Evolutionary conservation across 2,888 invertebrate species (phyloP).

Genomic region (Spisula solida): DNA sequence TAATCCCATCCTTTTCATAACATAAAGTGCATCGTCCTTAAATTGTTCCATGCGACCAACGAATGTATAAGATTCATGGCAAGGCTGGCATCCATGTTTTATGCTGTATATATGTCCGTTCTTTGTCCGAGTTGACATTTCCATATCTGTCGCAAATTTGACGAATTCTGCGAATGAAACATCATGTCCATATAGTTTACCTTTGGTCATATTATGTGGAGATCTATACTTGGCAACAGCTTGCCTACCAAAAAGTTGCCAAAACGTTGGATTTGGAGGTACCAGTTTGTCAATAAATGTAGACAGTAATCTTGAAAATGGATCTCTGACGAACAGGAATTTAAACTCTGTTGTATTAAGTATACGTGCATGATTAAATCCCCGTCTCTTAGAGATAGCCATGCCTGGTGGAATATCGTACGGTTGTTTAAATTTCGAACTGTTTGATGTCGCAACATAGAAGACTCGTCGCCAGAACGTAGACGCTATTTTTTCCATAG

Average conservation of each 20-base stretch:
- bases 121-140: slow-evolving; percentile 9
- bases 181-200: slow-evolving; percentile 49
- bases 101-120: slow-evolving; percentile 59
- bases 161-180: slow-evolving; percentile 65
- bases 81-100: slow-evolving; percentile 47
- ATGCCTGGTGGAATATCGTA: slow-evolving; percentile 39
- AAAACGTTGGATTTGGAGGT: slow-evolving; percentile 61
- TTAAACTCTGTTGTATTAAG: slow-evolving; percentile 37
- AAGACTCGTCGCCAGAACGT: slow-evolving; percentile 60
- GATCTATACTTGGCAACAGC: slow-evolving; percentile 33
- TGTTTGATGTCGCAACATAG: slow-evolving; percentile 13
- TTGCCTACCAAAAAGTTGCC: slow-evolving; percentile 48
- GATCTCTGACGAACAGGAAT: slow-evolving; percentile 58
- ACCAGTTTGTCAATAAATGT: slow-evolving; percentile 64
- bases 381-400: background rate
- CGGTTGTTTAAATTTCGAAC: slow-evolving; percentile 29
- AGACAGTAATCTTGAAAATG: slow-evolving; percentile 56
- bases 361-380: background rate
- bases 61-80: slow-evolving; percentile 42
- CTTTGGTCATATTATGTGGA: background rate
- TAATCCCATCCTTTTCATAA: slow-evolving; percentile 56
- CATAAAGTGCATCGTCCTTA: slow-evolving; percentile 49
- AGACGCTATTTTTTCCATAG: slow-evolving; percentile 58
- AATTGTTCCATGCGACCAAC: slow-evolving; percentile 62
- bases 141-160: slow-evolving; percentile 41